Conservation (phyloP, 2,797 vertebrate genomes). For the Eulemur albifrons region DNA sequence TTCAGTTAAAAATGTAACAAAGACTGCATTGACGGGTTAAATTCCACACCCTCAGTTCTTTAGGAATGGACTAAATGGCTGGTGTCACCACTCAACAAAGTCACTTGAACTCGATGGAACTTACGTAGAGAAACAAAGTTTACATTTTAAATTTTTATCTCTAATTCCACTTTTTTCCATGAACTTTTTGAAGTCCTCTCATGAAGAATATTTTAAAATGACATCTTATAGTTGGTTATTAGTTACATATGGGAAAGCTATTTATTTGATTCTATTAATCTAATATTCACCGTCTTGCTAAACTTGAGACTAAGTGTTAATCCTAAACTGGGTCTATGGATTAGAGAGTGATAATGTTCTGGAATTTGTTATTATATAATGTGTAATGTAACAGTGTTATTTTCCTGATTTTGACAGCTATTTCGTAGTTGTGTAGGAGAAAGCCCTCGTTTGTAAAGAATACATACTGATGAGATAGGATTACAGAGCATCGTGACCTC, state of each 20-base stretch:
- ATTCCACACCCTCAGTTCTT: neutral
- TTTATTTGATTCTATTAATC: neutral
- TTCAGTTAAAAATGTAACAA: neutral
- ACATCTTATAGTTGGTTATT: neutral
- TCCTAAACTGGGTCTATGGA: neutral
- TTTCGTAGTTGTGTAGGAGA: neutral
- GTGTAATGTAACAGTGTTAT: fast-evolving
- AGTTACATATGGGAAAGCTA: neutral
- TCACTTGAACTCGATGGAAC: no score
- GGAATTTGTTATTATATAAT: no score
- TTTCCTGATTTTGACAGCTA: neutral
- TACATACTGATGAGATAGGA: neutral
- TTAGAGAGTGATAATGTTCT: neutral
- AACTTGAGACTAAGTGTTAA: neutral
- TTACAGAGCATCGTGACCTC: fast-evolving
- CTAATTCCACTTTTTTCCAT: neutral
- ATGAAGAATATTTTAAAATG: neutral
- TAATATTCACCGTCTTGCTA: neutral
- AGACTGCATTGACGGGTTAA: neutral
- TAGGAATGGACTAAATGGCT: neutral
- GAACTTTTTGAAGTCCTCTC: neutral
- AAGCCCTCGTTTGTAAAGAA: neutral
- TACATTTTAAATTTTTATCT: neutral
- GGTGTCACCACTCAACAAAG: neutral
- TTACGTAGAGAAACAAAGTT: neutral